phyloP scores from a whole-genome alignment of 2,113 vertebrate species.

The Pteruthius melanotis region DNA sequence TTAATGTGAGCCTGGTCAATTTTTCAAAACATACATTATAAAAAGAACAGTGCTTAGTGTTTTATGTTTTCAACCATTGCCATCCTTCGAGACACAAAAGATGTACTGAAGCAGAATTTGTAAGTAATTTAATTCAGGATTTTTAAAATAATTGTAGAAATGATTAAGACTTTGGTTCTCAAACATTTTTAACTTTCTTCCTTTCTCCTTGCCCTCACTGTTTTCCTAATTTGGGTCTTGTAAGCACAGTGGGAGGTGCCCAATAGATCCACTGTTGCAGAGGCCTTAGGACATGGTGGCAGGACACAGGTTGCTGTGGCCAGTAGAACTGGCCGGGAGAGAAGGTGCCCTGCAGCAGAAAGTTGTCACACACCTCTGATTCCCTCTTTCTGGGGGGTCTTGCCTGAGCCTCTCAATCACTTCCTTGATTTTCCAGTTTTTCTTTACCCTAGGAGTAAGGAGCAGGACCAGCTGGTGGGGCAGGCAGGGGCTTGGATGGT shows the following conservation, averaged over 20 bases:
- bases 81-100: not conserved
- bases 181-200: not conserved
- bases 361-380: not conserved
- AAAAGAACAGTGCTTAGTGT: not conserved
- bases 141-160: not conserved
- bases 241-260: not conserved
- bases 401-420: not conserved
- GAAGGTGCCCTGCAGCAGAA: not conserved
- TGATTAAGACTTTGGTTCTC: not conserved
- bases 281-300: not conserved
- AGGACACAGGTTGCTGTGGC: not conserved
- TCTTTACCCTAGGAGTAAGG: not conserved
- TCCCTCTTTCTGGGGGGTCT: fast-evolving
- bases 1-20: not conserved
- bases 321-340: not conserved
- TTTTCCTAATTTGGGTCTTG: not conserved
- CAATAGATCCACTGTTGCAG: not conserved
- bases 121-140: not conserved
- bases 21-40: not conserved
- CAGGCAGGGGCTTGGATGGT: not conserved
- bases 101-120: not conserved
- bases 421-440: not conserved
- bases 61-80: not conserved
- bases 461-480: not conserved
- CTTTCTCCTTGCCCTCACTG: not conserved